Evolutionary conservation across 2,797 vertebrate species (phyloP), one percentile per base, ranked within the genome.

Genomic region (Enteromius treurensis): DNA sequence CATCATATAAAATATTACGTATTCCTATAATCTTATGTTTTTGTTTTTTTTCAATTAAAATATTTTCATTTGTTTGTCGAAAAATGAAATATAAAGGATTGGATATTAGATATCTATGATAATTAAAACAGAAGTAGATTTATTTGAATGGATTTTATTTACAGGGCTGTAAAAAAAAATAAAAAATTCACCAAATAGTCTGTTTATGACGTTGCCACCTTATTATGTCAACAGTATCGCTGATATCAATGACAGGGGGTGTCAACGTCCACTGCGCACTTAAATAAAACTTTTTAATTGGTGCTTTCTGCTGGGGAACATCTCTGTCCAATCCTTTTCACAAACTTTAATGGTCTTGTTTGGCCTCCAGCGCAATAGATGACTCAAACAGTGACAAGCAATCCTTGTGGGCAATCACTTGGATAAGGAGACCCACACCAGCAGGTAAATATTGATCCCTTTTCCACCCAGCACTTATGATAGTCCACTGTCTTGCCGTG

Each of bases 341-440:
- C 62, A 74, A 75, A 80, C 60, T 55, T 80, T 84, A 85, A 79
- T 65, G 47, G 76, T 68, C 70, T 84, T 60, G 79, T 86, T 84
- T 81, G 26, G 68, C 77, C 49, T 84, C 51, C 34, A 85, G 75
- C 81, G 40, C 81, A 73, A 60, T 73, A 32, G 34, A 58, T 62
- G 69, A 47, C 42, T 79, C 81, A 75, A 49, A 79, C 47, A 55
- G 26, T 74, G 69, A 47, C 65, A 60, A 67, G 34, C 74, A 83
- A 69, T 77, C 81, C 77, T 79, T 73, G 58, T 37, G 26, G 64
- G 79, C 77, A 75, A 86, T 86, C 84, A 67, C 80, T 67, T 51
- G 67, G 60, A 81, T 79, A 75, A 80, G 53, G 75, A 79, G 49
- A 64, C 71, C 65, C 45, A 65, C 80, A 84, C 34, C 79, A 73